Conservation (phyloP, 1,140 invertebrate species). For the Dreissena polymorpha region DNA sequence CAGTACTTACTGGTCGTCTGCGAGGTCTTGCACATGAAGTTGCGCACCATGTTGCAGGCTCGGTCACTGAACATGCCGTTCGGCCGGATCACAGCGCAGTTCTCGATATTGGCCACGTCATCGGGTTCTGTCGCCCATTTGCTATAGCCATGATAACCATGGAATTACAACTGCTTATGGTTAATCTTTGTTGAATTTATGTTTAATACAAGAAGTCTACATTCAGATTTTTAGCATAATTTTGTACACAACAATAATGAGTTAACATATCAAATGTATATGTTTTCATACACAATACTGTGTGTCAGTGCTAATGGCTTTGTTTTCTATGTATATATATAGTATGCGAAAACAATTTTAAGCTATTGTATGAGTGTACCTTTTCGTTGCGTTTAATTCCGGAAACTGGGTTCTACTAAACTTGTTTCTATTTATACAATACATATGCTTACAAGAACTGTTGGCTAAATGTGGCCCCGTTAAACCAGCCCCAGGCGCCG, state of each 20-base stretch:
- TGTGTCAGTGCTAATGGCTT: no score
- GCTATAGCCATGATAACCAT: slow-evolving; percentile 4
- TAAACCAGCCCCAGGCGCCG: slow-evolving; percentile 30
- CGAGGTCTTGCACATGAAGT: slow-evolving; percentile 35
- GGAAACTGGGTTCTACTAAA: background rate
- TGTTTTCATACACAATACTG: no score
- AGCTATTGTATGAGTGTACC: background rate
- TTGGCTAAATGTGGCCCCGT: slow-evolving; percentile 11
- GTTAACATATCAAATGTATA: background rate
- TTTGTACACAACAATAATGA: background rate
- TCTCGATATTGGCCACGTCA: slow-evolving; percentile 20
- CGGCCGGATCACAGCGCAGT: slow-evolving; percentile 24
- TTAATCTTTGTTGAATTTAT: background rate
- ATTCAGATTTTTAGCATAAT: background rate
- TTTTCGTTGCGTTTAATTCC: background rate
- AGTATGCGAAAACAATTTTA: no score
- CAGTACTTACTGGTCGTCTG: slow-evolving; percentile 7
- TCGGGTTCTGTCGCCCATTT: slow-evolving; percentile 37
- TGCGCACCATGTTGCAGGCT: slow-evolving; percentile 13
- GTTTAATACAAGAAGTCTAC: background rate
- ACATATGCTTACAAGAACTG: slow-evolving; percentile 21
- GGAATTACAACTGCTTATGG: background rate
- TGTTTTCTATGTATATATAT: no score
- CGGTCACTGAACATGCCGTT: slow-evolving; percentile 39
- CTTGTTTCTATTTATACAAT: background rate